Base-by-base conservation (phyloP, 2,797 vertebrate genomes). In the Helarctos malayanus region DNA sequence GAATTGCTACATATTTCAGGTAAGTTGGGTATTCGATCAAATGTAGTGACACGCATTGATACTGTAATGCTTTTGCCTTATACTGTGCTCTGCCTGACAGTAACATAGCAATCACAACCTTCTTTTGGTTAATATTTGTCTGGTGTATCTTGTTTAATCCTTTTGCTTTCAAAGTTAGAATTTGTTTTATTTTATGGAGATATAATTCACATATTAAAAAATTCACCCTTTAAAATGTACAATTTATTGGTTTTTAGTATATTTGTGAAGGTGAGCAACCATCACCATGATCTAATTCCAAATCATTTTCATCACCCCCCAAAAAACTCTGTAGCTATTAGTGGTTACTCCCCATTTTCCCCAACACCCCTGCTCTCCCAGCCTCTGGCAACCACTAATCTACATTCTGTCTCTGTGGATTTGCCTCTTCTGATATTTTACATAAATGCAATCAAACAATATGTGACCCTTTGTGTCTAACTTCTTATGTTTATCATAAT, bases 81-180 rank as follows among this genome's bases (percentile, higher is more conserved):
- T 18, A 19, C n/a, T 68, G n/a, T 15, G 5, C 63, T 68, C 35
- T 19, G n/a, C n/a, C 65, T 68, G 54, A 63, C 56, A 47, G 78
- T 91, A 78, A 49, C 41, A 45, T 73, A 47, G 76, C 49, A 84
- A 32, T 45, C 29, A 14, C 54, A 27, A 52, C 25, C 79, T 85
- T 82, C 75, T 81, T 81, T 59, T 81, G 65, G 21, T 82, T 89
- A 80, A 71, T 93, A 18, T 89, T 84, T 83, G 54, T 52, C 76
- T 79, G 57, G 11, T 59, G 2, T 41, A 59, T 57, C 18, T 92
- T 52, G 35, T 75, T 75, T 16, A 92, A 14, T 83, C 4, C 14
- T 81, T 91, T 80, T 38, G 38, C 3, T 69, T 75, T 92, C 89
- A 92, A 76, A 49, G 41, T 49, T 84, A 23, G 69, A 59, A 25